Evolutionary conservation across 2,888 invertebrate genomes (phyloP).

Genomic region (Eupithecia insigniata): DNA sequence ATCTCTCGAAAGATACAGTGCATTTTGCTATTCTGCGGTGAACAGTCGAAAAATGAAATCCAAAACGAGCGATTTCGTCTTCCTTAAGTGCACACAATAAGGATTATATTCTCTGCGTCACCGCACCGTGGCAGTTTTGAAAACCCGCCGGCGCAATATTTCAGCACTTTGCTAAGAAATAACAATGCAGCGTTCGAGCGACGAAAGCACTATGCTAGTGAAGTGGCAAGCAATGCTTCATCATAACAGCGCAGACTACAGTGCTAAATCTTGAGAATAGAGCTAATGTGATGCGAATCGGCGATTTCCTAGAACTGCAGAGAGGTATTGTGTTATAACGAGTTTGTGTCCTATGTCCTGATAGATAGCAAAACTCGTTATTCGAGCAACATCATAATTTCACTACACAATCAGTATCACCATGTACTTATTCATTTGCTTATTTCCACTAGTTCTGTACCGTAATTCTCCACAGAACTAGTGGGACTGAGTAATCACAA

Average conservation of each 20-base stretch:
- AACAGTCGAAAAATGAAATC: slow-evolving; percentile 59
- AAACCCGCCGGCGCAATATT: slow-evolving; percentile 72
- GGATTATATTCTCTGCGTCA: slow-evolving; percentile 46
- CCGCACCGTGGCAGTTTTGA: slow-evolving; percentile 50
- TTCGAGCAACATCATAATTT: too few species aligned
- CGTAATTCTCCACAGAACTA: not conserved
- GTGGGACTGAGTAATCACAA: not conserved
- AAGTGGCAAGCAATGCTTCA: slow-evolving; percentile 71
- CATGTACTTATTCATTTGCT: not conserved
- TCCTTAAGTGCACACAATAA: slow-evolving; percentile 51
- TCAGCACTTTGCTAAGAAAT: slow-evolving; percentile 77
- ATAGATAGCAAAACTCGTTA: too few species aligned
- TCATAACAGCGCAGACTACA: slow-evolving; percentile 59
- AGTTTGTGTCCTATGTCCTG: not conserved
- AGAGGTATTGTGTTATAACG: not conserved
- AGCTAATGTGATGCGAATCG: slow-evolving; percentile 41
- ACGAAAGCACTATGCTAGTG: slow-evolving; percentile 69
- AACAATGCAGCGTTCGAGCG: slow-evolving; percentile 73
- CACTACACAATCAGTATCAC: not conserved
- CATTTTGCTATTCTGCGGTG: slow-evolving; percentile 42
- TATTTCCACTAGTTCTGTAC: not conserved
- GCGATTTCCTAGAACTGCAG: slow-evolving; percentile 20
- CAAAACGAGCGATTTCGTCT: slow-evolving; percentile 60
- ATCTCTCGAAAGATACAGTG: slow-evolving; percentile 42
- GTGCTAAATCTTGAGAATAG: slow-evolving; percentile 46